Evolutionary conservation across 2,797 vertebrate species (phyloP), one percentile per base, ranked within the genome.

Genomic region (Onychomys leucogaster): DNA sequence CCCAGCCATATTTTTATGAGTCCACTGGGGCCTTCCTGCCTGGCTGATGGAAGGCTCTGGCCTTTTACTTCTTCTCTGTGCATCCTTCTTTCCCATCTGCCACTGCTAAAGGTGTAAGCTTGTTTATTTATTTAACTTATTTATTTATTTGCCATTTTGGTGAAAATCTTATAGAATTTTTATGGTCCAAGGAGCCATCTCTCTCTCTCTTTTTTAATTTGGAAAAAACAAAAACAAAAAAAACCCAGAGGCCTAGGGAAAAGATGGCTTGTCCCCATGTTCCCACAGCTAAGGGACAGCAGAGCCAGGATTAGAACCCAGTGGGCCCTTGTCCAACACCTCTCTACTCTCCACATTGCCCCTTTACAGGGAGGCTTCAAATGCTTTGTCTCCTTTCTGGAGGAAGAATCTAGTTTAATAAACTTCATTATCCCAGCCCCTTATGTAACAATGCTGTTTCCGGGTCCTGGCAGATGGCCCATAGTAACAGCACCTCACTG

Each of bases 401-500:
- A 95, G 94, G 69, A 97, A 98, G 78, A 86, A 95, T 89, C 85
- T 83, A 87, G 86, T 90, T 94, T 96, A 92, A 96, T 97, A 94
- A 73, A 86, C 97, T 95, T 95, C 95, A 81, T 97, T 96, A 65
- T 95, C 89, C 88, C 71, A 93, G 89, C 43, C 88, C 92, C 97
- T 97, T 97, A 98, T 97, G 94, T 97, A 97, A 97, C 96, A 92
- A 65, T 75, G 92, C 97, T 97, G 97, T 97, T 97, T 98, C 97
- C 94, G 63, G 96, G 97, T 97, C 97, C 96, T 97, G 97, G 94
- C 97, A 97, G 97, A 97, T 95, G 97, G 97, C 97, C 97, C 94
- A 77, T 94, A 96, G 97, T 97, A 97, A 97, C 95, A 94, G 97
- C 89, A 94, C 96, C 97, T 93, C 90, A 96, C 95, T 97, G 97